A percentile compares a stretch with the other conserved stretches of the same genome.
Evolutionary conservation across 1,140 invertebrate genomes (phyloP).

Genomic region (Drosophila quadrilineata): DNA sequence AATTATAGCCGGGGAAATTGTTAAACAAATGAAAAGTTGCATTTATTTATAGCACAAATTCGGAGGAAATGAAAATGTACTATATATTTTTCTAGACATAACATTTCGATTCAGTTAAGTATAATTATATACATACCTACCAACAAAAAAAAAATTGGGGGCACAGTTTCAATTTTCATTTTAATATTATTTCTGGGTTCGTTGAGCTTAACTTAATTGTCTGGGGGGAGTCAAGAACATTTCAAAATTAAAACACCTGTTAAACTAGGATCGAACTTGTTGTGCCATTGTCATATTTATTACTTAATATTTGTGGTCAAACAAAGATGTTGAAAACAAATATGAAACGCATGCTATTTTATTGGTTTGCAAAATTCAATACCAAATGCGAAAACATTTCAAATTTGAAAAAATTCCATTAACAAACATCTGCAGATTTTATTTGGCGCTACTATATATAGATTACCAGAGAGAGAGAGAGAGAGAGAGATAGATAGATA

Average conservation of each 20-base stretch:
- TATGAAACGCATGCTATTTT: conserved; percentile 29
- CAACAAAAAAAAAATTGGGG: too few relatives aligned
- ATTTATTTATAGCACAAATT: too few relatives aligned
- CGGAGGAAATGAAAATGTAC: too few relatives aligned
- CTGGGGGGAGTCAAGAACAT: too few relatives aligned
- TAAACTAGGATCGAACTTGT: conserved; percentile 7
- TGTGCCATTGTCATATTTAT: conserved; percentile 19
- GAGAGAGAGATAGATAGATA: not conserved
- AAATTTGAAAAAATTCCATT: conserved; percentile 31
- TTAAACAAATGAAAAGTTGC: too few relatives aligned
- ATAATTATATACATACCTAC: too few relatives aligned
- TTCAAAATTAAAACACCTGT: conserved; percentile 40
- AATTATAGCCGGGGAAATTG: too few relatives aligned
- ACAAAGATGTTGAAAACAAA: conserved; percentile 23
- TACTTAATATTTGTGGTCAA: conserved; percentile 52
- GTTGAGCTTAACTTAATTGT: not conserved
- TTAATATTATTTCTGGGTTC: not conserved
- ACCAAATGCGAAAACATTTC: conserved; percentile 15
- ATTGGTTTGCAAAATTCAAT: conserved; percentile 23
- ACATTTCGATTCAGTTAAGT: too few relatives aligned
- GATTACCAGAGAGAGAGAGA: not conserved
- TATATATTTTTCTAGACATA: too few relatives aligned
- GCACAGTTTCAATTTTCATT: too few relatives aligned
- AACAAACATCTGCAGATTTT: conserved; percentile 7
- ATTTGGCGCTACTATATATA: not conserved